Evolutionary conservation across 1,140 invertebrate species (phyloP), one percentile per base, ranked within the genome.

Genomic region (Oedothorax gibbosus): DNA sequence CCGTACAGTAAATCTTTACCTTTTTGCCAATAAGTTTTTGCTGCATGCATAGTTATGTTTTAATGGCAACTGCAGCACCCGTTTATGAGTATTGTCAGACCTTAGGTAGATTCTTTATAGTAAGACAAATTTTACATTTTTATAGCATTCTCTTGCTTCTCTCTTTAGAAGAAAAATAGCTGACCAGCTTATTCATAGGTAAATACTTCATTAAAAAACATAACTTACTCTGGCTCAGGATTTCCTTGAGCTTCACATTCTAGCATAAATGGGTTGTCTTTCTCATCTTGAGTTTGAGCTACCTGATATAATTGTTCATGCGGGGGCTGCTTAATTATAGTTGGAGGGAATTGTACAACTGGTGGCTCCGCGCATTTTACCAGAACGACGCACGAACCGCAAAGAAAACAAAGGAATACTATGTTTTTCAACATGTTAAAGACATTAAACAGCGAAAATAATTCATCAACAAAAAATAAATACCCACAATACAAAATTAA

Each of bases 201-300:
- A 64, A 64, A 64, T 12, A 12, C 20, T 12, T n/a, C 57, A 64
- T 15, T 15, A 64, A 64, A 64, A 64, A 14, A 12, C 20, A 8
- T 64, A 14, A 71, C 68, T 51, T 78, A 86, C 85, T 21, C 65
- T 64, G 96, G 96, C 75, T 94, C 93, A 21, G 96, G 97, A 91
- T 97, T 95, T 88, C 96, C 96, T 90, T 96, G 95, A 11, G 97
- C 97, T 91, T 98, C 96, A 89, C 97, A 98, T 91, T 98, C 96
- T 87, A 98, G 96, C 86, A 97, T 93, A 91, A 98, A 97, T 65
- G 96, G 97, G 90, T 96, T 97, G 89, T 97, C 95, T 90, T 95
- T 96, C 92, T 97, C 96, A 54, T 86, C 85, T 87, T 92, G 92
- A 72, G 90, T 88, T 88, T 94, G 92, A 62, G 94, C 94, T 80